Conservation (phyloP, 2,888 invertebrate genomes). For the Euzophera pinguis region DNA sequence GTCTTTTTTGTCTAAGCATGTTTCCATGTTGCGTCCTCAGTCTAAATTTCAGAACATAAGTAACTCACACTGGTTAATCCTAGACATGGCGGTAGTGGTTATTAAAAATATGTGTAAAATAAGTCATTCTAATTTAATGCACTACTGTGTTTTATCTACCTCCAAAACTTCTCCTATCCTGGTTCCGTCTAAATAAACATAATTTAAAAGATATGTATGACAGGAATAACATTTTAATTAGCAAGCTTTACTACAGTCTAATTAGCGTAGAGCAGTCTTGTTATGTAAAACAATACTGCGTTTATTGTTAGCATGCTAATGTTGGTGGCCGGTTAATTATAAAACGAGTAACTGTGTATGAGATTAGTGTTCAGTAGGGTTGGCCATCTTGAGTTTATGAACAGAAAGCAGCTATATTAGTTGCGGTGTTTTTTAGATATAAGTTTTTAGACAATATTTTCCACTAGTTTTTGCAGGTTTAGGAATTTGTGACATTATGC, state of each 20-base stretch:
- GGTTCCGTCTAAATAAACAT: not conserved
- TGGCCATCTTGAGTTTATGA: not conserved
- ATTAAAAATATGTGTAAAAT: too few relatives aligned
- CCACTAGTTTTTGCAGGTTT: too few relatives aligned
- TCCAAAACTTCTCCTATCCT: not conserved
- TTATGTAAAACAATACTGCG: slow-evolving; percentile 4
- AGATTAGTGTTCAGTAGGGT: slow-evolving; percentile 10
- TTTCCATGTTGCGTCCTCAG: too few relatives aligned
- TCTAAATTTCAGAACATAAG: too few relatives aligned
- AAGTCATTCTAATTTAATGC: too few relatives aligned
- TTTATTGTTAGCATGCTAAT: slow-evolving; percentile 16
- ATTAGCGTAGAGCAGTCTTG: not conserved
- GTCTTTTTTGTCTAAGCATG: too few relatives aligned
- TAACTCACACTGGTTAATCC: too few relatives aligned
- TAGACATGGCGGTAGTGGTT: too few relatives aligned
- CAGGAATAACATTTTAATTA: slow-evolving; percentile 8
- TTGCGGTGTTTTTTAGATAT: too few relatives aligned
- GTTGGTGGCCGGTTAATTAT: slow-evolving; percentile 14
- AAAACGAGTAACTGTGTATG: slow-evolving; percentile 7
- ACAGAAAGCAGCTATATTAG: too few relatives aligned
- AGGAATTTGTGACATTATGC: too few relatives aligned
- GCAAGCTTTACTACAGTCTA: not conserved
- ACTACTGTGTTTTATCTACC: not conserved
- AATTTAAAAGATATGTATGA: not conserved
- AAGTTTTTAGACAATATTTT: too few relatives aligned